Conservation (phyloP, 2,888 invertebrate genomes). For the Dione juno region DNA sequence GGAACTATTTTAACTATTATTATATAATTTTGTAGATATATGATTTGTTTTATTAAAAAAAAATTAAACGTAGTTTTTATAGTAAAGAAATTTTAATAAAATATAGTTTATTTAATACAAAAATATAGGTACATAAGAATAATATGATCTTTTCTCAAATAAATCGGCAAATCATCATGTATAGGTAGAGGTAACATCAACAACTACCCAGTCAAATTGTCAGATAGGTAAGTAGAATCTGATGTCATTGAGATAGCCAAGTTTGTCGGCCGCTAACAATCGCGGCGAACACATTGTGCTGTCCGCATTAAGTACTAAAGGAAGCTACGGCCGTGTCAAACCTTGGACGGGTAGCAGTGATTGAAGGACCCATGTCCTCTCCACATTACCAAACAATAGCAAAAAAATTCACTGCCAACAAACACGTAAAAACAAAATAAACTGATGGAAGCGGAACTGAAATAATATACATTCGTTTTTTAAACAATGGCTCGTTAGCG, state of each 20-base stretch:
- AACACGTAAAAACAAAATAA: constrained; percentile 50
- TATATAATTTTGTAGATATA: too few relatives aligned
- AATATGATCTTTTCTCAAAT: too few relatives aligned
- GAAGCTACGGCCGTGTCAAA: constrained; percentile 72
- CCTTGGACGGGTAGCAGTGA: constrained; percentile 74
- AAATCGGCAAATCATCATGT: too few relatives aligned
- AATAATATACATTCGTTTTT: constrained; percentile 55
- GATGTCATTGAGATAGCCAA: constrained; percentile 79
- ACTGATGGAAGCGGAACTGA: constrained; percentile 65
- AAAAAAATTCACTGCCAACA: constrained; percentile 45
- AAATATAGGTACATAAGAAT: too few relatives aligned
- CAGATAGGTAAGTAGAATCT: constrained; percentile 60
- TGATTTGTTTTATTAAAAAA: too few relatives aligned
- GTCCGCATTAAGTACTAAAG: constrained; percentile 71
- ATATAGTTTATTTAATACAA: too few relatives aligned
- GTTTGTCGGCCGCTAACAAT: constrained; percentile 69
- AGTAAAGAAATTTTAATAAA: too few relatives aligned
- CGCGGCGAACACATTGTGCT: constrained; percentile 71
- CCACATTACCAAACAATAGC: constrained; percentile 50
- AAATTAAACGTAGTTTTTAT: too few relatives aligned
- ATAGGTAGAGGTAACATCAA: too few relatives aligned
- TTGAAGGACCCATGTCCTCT: constrained; percentile 47
- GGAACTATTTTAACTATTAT: too few relatives aligned
- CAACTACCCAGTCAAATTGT: constrained; percentile 17
- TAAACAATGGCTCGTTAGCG: constrained; percentile 62